A percentile compares a stretch with the other conserved stretches of the same genome.
phyloP scores from a whole-genome alignment of 2,797 vertebrate species.

The Poeciliopsis turneri region DNA sequence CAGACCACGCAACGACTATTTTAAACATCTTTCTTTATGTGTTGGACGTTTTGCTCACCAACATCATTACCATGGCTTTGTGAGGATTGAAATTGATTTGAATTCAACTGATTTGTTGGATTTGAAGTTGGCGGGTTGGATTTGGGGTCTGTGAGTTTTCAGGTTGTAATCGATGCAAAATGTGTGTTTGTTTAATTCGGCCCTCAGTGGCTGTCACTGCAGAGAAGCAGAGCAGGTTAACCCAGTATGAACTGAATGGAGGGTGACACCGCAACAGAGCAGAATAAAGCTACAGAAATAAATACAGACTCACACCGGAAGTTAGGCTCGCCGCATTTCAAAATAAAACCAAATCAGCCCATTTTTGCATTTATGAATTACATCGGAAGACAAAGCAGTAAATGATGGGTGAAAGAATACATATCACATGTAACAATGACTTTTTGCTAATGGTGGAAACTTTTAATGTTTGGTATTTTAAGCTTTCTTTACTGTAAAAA shows the following conservation, averaged over 20 bases:
- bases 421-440: not conserved
- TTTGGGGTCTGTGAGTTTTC: not conserved
- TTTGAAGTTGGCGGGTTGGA: not conserved
- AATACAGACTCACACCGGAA: slow-evolving; percentile 18
- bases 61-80: no score
- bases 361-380: not conserved
- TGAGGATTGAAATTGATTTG: not conserved
- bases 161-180: not conserved
- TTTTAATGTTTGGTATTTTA: not conserved
- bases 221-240: slow-evolving; percentile 24
- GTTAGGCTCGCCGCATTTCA: fast-evolving
- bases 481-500: not conserved
- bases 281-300: not conserved
- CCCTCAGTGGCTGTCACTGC: slow-evolving; percentile 15
- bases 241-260: slow-evolving; percentile 7
- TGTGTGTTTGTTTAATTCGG: not conserved
- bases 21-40: not conserved
- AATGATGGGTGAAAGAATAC: not conserved
- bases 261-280: slow-evolving; percentile 9
- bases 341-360: slow-evolving; percentile 26
- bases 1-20: not conserved
- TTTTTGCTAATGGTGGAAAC: not conserved
- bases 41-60: not conserved
- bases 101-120: not conserved
- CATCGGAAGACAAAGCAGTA: not conserved